phyloP scores from a whole-genome alignment of 2,888 invertebrate genomes.

The Hypselothyrea guttata region DNA sequence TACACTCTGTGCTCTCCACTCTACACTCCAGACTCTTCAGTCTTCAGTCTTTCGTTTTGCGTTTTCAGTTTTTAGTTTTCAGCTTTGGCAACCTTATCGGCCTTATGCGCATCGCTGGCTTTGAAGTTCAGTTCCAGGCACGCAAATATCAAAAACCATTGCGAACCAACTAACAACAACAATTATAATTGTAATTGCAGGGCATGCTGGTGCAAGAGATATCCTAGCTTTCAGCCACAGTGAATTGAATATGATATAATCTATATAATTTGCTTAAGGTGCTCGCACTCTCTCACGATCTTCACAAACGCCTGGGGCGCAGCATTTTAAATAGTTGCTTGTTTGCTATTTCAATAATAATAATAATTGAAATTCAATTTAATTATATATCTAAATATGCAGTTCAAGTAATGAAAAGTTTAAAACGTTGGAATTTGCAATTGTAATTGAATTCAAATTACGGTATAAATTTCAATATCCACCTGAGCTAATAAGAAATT shows the following conservation, averaged over 20 bases:
- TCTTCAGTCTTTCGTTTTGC: slow-evolving; percentile 20
- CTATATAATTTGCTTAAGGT: background rate
- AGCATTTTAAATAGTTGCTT: too few species aligned
- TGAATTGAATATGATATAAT: background rate
- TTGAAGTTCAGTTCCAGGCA: slow-evolving; percentile 67
- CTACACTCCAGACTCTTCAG: slow-evolving; percentile 1
- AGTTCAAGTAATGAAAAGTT: too few species aligned
- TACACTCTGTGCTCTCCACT: too few species aligned
- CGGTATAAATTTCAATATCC: too few species aligned
- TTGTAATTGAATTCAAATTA: too few species aligned
- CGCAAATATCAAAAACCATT: slow-evolving; percentile 66
- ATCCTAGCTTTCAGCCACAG: slow-evolving; percentile 5
- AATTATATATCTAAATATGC: too few species aligned
- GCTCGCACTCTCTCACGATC: too few species aligned
- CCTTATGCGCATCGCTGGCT: slow-evolving; percentile 58
- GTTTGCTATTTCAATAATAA: too few species aligned
- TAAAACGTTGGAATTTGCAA: too few species aligned
- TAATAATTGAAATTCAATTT: too few species aligned
- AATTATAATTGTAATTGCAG: slow-evolving; percentile 25
- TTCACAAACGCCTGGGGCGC: too few species aligned
- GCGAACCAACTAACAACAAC: slow-evolving; percentile 43
- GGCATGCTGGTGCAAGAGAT: slow-evolving; percentile 7
- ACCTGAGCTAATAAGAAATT: too few species aligned
- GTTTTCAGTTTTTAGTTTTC: slow-evolving; percentile 21
- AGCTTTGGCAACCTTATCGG: slow-evolving; percentile 53